Base-by-base conservation (phyloP, 1,140 invertebrate genomes). In the Plodia interpunctella region DNA sequence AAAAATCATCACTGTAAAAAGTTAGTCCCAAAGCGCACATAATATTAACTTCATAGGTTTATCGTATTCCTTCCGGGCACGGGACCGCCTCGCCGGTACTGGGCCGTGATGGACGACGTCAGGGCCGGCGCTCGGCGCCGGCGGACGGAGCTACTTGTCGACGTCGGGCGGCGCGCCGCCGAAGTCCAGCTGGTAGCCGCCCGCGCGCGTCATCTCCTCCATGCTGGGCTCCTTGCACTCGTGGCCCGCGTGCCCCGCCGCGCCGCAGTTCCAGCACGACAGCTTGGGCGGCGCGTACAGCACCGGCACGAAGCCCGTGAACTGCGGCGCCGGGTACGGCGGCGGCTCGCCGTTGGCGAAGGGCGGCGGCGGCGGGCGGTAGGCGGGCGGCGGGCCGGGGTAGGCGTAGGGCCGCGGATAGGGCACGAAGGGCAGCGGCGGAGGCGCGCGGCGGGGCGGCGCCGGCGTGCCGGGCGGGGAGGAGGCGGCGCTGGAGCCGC, bases 171-270 rank as follows among this genome's bases (percentile, higher is more conserved):
- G 85, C 9, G 87, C 85, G 49, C 87, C 90, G 70, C 88, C 90
- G 78, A 92, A 93, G 72, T 93, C 92, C 30, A 93, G 78, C 78
- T 91, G 92, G 70, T 93, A 94, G 56, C 90, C 90, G 56, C 92
- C 92, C 51, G 91, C 92, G 59, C 93, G 91, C 9, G 95, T 96
- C 76, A 97, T 94, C 83, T 97, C 95, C 78, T 98, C 96, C 92
- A 97, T 96, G 6, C 95, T 96, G 57, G 94, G 93, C 78, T 96
- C 95, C 66, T 94, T 94, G 81, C 97, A 98, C 35, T 97, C 96
- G 61, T 91, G 87, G 0, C 95, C 95, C n/a, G 92, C 90, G 82
- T 98, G 97, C 57, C 90, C 94, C 53, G 92, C 91, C 25, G 93
- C 94, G 38, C 95, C 95, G 85, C 95, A 96, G 76, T 96, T 96